Percentiles rank a stretch among this genome's conserved stretches.
These are phyloP conservation scores for Drosophila dunni DNA, from an alignment of 1,140 invertebrate genomes.

Conservation along the genomic window DNA sequence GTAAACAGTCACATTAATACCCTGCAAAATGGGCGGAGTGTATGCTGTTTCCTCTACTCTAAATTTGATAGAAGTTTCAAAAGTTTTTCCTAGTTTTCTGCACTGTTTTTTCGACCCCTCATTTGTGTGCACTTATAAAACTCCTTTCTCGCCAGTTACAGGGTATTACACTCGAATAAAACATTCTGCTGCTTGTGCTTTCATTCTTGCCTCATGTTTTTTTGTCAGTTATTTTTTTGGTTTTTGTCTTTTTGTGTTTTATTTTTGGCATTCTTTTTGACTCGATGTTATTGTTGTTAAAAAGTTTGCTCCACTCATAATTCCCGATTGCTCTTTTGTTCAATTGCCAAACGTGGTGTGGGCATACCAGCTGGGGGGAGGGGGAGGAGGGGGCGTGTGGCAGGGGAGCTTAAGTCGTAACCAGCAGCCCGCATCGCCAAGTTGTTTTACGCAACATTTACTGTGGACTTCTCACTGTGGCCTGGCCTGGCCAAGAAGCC, in stretches of 20 bases:
- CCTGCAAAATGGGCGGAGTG: not conserved
- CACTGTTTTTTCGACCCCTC: not conserved
- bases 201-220: conserved; percentile 13
- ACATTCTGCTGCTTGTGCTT: conserved; percentile 30
- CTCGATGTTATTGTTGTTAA: conserved; percentile 59
- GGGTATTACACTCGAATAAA: conserved; percentile 15
- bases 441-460: conserved; percentile 81
- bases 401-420: conserved; percentile 1
- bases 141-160: not conserved
- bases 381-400: not conserved
- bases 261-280: conserved; percentile 54
- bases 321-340: conserved; percentile 81
- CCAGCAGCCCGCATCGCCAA: conserved; percentile 56
- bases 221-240: conserved; percentile 35
- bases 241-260: conserved; percentile 32
- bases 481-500: conserved; percentile 34
- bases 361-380: not conserved
- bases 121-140: not conserved
- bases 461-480: conserved; percentile 38
- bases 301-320: conserved; percentile 77
- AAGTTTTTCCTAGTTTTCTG: not conserved
- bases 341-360: conserved; percentile 62
- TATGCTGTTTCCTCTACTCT: not conserved
- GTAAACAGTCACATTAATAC: not conserved
- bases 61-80: not conserved